Evolutionary conservation across 2,888 invertebrate genomes (phyloP).

Genomic region (Hofmannophila pseudospretella): DNA sequence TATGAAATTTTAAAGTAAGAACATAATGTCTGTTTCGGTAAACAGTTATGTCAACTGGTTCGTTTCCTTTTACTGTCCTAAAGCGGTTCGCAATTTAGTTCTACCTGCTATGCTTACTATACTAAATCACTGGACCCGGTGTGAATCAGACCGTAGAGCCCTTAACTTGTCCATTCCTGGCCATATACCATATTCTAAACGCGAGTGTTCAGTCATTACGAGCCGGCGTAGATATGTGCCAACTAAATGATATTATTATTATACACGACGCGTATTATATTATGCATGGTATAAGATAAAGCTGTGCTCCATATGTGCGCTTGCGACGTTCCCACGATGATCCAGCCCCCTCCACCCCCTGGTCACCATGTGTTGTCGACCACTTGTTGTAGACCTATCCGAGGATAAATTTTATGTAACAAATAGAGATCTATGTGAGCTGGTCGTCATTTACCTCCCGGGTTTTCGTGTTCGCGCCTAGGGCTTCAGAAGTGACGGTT

Average conservation of each 20-base stretch:
- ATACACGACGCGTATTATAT: slow-evolving; percentile 55
- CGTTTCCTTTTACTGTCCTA: too few species aligned
- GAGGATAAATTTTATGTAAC: slow-evolving; percentile 1
- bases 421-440: slow-evolving; percentile 13
- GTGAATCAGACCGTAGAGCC: too few species aligned
- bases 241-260: slow-evolving; percentile 66
- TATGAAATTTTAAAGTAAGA: too few species aligned
- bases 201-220: slow-evolving; percentile 37
- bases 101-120: too few species aligned
- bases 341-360: slow-evolving; percentile 36
- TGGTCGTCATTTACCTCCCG: slow-evolving; percentile 55
- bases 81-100: too few species aligned
- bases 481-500: slow-evolving; percentile 61
- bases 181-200: slow-evolving; percentile 40
- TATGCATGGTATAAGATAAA: slow-evolving; percentile 61
- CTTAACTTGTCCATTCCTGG: too few species aligned
- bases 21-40: too few species aligned
- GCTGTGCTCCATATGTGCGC: slow-evolving; percentile 72
- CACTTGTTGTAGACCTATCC: slow-evolving; percentile 41
- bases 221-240: slow-evolving; percentile 44
- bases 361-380: slow-evolving; percentile 57
- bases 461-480: slow-evolving; percentile 59
- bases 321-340: slow-evolving; percentile 59
- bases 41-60: too few species aligned
- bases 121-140: too few species aligned